Evolutionary conservation across 2,113 vertebrate species (phyloP).

Genomic region (Hypocryptadius cinnamomeus): DNA sequence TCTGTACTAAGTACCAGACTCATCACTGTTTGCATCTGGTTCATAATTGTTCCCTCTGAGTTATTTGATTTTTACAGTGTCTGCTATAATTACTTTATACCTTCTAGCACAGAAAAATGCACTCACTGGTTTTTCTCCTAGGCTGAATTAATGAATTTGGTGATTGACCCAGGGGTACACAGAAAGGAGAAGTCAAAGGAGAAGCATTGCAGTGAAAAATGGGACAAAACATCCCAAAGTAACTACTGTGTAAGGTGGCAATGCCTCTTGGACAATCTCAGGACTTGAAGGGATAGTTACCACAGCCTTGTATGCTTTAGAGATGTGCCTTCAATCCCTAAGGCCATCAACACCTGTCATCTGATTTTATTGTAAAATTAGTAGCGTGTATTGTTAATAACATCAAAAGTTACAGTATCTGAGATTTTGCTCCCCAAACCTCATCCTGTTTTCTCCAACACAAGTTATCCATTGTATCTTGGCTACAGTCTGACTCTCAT

Average conservation of each 20-base stretch:
- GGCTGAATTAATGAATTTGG: background rate
- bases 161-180: background rate
- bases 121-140: background rate
- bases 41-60: background rate
- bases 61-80: background rate
- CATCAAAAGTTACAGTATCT: background rate
- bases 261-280: background rate
- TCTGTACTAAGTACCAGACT: background rate
- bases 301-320: background rate
- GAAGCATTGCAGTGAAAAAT: background rate
- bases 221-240: background rate
- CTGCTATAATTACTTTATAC: background rate
- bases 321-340: background rate
- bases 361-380: background rate
- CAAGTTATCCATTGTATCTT: background rate
- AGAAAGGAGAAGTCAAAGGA: background rate
- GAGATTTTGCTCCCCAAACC: background rate
- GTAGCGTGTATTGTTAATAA: background rate
- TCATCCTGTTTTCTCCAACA: background rate
- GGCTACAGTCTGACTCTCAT: background rate
- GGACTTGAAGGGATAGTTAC: background rate
- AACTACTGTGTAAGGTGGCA: background rate
- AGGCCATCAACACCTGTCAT: background rate
- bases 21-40: background rate
- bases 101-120: background rate